Evolutionary conservation across 2,113 vertebrate species (phyloP), one percentile per base, ranked within the genome.

Genomic region (Nothobranchius kuhntae): DNA sequence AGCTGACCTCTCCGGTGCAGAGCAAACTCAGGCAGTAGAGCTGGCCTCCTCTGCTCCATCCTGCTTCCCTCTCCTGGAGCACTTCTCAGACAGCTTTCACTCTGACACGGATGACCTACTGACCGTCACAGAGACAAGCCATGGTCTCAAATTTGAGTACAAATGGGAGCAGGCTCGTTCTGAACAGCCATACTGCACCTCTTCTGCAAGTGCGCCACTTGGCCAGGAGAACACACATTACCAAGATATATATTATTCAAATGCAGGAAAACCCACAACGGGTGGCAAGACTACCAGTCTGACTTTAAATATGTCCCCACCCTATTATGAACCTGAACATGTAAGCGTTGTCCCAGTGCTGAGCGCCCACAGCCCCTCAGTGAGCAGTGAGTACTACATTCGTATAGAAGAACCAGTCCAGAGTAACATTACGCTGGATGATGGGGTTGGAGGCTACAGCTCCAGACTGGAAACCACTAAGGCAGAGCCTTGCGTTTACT

Each of bases 381-480:
- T 99, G n/a, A 87, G 94, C 73, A 97, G 96, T 0, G 96, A 99
- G 83, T 99, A 98, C 75, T 99, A 98, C 86, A 98, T 99, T 77
- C 96, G 96, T 70, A 95, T 99, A 40, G 97, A 99, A 84, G 98
- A 97, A 26, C 93, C 94, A 0, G 83, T 92, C 9, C 92, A 93
- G 64, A 91, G 91, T 3, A 94, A 94, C 4, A 93, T 94, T 74
- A 77, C 93, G 11, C 80, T 95, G 11, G 95, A 97, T 66, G 95
- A 96, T 2, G 89, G 90, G 0, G 58, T 80, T 71, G 75, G 77
- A 75, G 93, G 93, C 92, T 94, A 75, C 21, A 91, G 92, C 89
- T 94, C 88, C 74, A 92, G 77, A 80, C 81, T 1, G 61, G 87
- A 79, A 76, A 85, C 13, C 64, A 90, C 80, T 65, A 62, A 54